Evolutionary conservation across 1,140 invertebrate species (phyloP), one percentile per base, ranked within the genome.

Genomic region (Forficula auricularia): DNA sequence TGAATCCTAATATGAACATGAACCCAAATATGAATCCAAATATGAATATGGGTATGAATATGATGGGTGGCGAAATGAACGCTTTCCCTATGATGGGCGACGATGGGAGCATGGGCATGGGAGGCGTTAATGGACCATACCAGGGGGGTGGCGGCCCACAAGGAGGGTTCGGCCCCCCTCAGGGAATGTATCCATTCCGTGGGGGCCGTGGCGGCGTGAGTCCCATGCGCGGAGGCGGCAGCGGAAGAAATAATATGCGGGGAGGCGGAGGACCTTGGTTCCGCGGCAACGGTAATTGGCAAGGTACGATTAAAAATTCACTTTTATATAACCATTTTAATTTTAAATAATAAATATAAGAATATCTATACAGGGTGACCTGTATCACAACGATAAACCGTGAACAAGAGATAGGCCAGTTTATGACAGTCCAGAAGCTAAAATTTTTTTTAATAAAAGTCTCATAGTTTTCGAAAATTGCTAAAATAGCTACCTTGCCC

Each of bases 211-310:
- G 62, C 44, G 57, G 57, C 0, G 67, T 68, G 18, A 57, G 62
- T 19, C 54, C 57, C 3, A 60, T 50, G 56, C 35, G 54, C 15
- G 60, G 60, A 2, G 61, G 60, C 3, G 62, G 64, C 59, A 45
- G 61, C 19, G 59, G 63, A 2, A 65, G 62, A 33, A 62, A 60
- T 2, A 65, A 72, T 40, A 58, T 62, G 16, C 61, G 60, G 1
- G 57, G 60, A 3, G 53, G 20, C 18, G 14, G 39, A 16, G 40
- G 40, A 3, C 40, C 22, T 1, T 42, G 40, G 40, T 42, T n/a
- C 12, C 14, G 40, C 9, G 14, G 14, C 15, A 33, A 20, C 19
- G 35, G 35, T 20, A 43, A 20, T 10, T 43, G 42, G 42, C 35
- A 38, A 38, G 37, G 43, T 27, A 27, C 22, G 22, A n/a, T n/a